phyloP scores from a whole-genome alignment of 2,797 vertebrate species.

The Nyctalus aviator region DNA sequence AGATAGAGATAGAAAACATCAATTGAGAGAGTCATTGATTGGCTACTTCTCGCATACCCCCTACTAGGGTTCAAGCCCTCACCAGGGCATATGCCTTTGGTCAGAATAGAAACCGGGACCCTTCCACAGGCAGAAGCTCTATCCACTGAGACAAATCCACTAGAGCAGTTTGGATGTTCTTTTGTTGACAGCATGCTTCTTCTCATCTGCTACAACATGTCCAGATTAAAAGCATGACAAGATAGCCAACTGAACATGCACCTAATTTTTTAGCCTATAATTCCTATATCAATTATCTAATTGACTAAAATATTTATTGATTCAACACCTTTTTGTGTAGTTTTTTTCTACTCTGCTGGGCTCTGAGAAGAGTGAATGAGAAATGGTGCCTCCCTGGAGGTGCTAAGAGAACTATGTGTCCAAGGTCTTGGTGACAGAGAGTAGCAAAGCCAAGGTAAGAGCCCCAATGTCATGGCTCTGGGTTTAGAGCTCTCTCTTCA shows the following conservation, averaged over 20 bases:
- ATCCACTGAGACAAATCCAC: too few relatives aligned
- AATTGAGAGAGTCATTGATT: too few relatives aligned
- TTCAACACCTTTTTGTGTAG: not conserved
- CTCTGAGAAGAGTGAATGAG: not conserved
- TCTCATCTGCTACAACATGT: not conserved
- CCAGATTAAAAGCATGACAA: not conserved
- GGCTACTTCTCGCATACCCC: too few relatives aligned
- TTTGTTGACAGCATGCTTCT: not conserved
- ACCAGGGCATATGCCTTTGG: too few relatives aligned
- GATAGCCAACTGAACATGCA: not conserved
- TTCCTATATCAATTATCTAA: not conserved
- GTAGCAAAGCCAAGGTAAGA: not conserved
- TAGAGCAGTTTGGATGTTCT: too few relatives aligned
- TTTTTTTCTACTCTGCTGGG: not conserved
- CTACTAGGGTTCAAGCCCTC: too few relatives aligned
- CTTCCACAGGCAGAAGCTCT: too few relatives aligned
- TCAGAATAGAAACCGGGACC: too few relatives aligned
- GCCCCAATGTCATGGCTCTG: not conserved
- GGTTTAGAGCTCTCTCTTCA: not conserved
- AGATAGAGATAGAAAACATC: too few relatives aligned
- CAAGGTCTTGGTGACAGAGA: not conserved
- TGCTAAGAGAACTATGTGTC: not conserved
- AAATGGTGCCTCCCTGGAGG: not conserved
- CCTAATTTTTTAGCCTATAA: not conserved
- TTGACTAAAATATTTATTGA: constrained; percentile 8